Evolutionary conservation across 2,888 invertebrate species (phyloP).

Genomic region (Mesorhabditis spiculigera): DNA sequence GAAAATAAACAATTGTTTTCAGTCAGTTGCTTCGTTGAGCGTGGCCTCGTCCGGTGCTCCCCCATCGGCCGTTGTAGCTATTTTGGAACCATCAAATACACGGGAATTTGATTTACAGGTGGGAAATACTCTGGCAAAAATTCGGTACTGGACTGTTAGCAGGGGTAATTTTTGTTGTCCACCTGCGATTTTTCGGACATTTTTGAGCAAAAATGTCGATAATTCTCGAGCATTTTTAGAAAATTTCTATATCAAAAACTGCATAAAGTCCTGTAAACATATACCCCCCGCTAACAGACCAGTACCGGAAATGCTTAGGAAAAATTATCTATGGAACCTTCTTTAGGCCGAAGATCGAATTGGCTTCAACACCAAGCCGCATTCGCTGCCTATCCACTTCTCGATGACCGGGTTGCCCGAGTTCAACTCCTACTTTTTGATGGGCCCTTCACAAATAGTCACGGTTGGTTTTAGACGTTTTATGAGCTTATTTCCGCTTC

Average conservation of each 20-base stretch:
- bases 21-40: conserved; percentile 4
- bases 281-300: too few relatives aligned
- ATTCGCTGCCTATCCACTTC: conserved; percentile 28
- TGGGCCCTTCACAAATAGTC: conserved; percentile 45
- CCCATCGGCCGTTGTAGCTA: not conserved
- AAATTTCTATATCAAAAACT: too few relatives aligned
- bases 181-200: too few relatives aligned
- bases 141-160: too few relatives aligned
- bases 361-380: not conserved
- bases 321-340: too few relatives aligned
- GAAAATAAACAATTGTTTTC: not conserved
- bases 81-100: not conserved
- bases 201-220: too few relatives aligned
- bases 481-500: too few relatives aligned
- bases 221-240: too few relatives aligned
- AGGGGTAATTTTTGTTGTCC: too few relatives aligned
- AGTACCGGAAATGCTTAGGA: too few relatives aligned
- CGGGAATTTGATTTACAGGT: not conserved
- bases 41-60: not conserved
- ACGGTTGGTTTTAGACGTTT: conserved; percentile 15
- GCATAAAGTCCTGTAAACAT: too few relatives aligned
- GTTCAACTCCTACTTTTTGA: conserved; percentile 46
- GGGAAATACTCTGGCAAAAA: too few relatives aligned
- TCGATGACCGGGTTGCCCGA: conserved; percentile 30
- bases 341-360: not conserved